A percentile compares a stretch with the other conserved stretches of the same genome.
Evolutionary conservation across 2,113 vertebrate species (phyloP).

Genomic region (Notiomystis cincta): DNA sequence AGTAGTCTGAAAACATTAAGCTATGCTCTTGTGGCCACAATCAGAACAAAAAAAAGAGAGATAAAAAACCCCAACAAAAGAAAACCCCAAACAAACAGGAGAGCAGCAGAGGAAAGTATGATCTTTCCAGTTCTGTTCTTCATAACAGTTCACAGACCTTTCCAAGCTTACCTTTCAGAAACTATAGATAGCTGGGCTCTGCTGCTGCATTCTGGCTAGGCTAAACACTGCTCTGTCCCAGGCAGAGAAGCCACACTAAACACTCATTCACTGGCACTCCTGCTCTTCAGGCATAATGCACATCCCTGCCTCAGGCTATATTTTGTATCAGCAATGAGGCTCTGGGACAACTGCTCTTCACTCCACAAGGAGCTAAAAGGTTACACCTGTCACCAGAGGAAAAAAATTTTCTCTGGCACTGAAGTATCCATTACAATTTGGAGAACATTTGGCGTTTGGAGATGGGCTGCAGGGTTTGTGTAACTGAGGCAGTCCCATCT

Average conservation of each 20-base stretch:
- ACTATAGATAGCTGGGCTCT: not conserved
- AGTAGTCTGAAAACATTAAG: not conserved
- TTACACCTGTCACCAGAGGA: not conserved
- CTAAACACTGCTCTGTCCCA: not conserved
- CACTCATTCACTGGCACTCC: not conserved
- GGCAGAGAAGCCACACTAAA: not conserved
- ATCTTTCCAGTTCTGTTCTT: not conserved
- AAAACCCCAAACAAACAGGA: not conserved
- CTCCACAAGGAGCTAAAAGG: not conserved
- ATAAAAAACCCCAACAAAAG: not conserved
- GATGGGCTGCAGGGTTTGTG: not conserved
- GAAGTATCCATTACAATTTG: not conserved
- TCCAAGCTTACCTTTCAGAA: not conserved
- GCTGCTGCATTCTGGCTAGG: not conserved
- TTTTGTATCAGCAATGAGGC: not conserved
- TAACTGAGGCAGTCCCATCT: not conserved
- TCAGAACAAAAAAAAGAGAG: not conserved
- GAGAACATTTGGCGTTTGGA: not conserved
- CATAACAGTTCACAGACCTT: accelerated
- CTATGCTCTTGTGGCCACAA: not conserved
- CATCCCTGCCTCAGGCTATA: not conserved
- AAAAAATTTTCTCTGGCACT: not conserved
- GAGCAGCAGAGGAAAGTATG: not conserved
- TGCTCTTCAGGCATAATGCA: not conserved
- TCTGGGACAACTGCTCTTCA: not conserved